Base-by-base conservation (phyloP, 2,797 vertebrate genomes). In the Danio tinwini region DNA sequence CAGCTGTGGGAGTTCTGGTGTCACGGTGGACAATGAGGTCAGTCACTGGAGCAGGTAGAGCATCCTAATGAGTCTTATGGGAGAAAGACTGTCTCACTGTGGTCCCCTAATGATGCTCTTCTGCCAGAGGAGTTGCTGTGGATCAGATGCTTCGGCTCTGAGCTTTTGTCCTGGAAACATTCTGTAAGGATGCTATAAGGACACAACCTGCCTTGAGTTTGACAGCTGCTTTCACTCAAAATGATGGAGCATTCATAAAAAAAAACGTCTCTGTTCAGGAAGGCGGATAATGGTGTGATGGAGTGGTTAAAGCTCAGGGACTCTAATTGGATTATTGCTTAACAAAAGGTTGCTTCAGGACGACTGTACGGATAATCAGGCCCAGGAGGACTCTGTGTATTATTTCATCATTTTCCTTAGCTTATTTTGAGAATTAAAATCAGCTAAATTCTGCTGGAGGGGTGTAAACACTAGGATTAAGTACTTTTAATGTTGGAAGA, bases 91-190 rank as follows among this genome's bases (percentile, higher is more conserved):
- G 55, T 58, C 29, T 68, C 55, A 37, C 14, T 58, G 16, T 29
- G 29, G 42, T 69, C 42, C 37, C 12, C 56, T 79, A 72, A 79
- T 79, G 58, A 63, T 72, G 49, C 76, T 71, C 47, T 44, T 44
- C 52, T 67, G 17, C 37, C 47, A 61, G n/a, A 49, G 21, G 44
- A 59, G 44, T 67, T 53, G 56, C 55, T 61, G 55, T 19, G 17
- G 11, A 44, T 78, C 58, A 16, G 47, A 50, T 63, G 14, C 37
- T 78, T 42, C 13, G 19, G 67, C 55, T 78, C 8, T 12, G 1
- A 70, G 45, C 4, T 53, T 29, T 50, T 62, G 47, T 78, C 9
- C 17, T 71, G 58, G 19, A 70, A 50, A 47, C 3, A 62, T 50
- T 49, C 8, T 40, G 59, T 44, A 53, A 62, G 37, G 55, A 50